Base-by-base conservation (phyloP, 2,113 vertebrate genomes). In the Dasyurus viverrinus region DNA sequence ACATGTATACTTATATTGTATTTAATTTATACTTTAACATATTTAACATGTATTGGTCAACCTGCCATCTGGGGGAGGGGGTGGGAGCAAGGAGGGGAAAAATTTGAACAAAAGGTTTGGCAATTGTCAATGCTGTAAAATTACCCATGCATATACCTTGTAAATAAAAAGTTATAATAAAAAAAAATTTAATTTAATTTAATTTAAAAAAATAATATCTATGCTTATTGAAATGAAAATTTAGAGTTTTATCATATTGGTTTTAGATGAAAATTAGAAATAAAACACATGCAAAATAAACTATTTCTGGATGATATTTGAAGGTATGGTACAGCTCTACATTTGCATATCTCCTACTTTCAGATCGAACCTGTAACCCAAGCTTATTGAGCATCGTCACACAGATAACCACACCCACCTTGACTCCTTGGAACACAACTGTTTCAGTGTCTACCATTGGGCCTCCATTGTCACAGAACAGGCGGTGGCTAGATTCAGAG, bases 341-440 rank as follows among this genome's bases (percentile, higher is more conserved):
- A 25, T 54, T 90, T 90, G 25, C 22, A 92, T 27, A 25, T 11
- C 6, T 90, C n/a, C 93, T 11, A 19, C 68, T 98, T 98, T 94
- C 98, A 99, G 99, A 99, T 90, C 98, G 92, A 55, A 98, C 30
- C 53, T 99, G 99, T 95, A 99, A 99, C 97, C 99, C 99, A 53
- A 98, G 98, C 96, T 98, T 99, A 93, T 94, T 99, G 98, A 99
- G 98, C 96, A 98, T 99, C 97, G 98, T 99, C 84, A 98, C 99
- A 23, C 98, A 99, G 95, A 98, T 99, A 0, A 53, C 99, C 0
- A 84, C 95, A 26, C 98, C 99, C 24, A 99, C 99, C 0, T 2
- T 84, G 23, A 94, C 46, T 84, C 98, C 99, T 0, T 94, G 97
- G 89, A 99, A 99, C 93, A 96, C 98, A 30, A 98, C 98, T 0